These are phyloP conservation scores for Chionis minor DNA, from an alignment of 2,113 vertebrate species.

Conservation along the genomic window DNA sequence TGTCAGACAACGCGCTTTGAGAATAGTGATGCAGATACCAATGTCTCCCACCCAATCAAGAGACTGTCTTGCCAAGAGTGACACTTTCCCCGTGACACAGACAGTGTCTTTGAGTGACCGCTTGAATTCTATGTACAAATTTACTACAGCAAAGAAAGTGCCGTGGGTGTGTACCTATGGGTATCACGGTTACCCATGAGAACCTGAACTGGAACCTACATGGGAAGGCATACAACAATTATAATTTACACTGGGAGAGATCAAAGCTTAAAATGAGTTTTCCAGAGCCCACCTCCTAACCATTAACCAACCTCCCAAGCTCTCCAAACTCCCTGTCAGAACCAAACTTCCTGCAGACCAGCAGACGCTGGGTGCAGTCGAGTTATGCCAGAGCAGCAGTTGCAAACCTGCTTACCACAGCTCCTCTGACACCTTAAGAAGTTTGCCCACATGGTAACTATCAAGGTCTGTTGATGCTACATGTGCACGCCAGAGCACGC, in stretches of 20 bases:
- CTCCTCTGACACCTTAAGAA: neutral
- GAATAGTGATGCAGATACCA: neutral
- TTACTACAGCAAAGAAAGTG: neutral
- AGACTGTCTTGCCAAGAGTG: neutral
- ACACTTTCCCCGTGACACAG: neutral
- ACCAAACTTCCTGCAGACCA: neutral
- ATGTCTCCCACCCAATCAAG: neutral
- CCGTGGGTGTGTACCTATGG: neutral
- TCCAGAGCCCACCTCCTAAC: neutral
- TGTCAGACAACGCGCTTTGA: neutral
- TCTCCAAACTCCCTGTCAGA: neutral
- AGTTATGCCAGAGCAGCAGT: neutral
- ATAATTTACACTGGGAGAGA: neutral
- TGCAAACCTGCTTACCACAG: neutral
- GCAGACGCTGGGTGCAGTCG: neutral
- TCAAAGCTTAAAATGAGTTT: neutral
- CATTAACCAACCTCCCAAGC: neutral
- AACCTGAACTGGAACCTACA: neutral
- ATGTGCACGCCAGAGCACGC: neutral
- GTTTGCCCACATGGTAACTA: neutral
- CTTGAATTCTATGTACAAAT: neutral
- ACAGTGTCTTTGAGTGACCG: neutral
- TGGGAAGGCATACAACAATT: neutral
- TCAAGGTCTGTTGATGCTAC: neutral
- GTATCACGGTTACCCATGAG: neutral